Evolutionary conservation across 2,888 invertebrate genomes (phyloP), one percentile per base, ranked within the genome.

Genomic region (Glyphotaelius pellucidus): DNA sequence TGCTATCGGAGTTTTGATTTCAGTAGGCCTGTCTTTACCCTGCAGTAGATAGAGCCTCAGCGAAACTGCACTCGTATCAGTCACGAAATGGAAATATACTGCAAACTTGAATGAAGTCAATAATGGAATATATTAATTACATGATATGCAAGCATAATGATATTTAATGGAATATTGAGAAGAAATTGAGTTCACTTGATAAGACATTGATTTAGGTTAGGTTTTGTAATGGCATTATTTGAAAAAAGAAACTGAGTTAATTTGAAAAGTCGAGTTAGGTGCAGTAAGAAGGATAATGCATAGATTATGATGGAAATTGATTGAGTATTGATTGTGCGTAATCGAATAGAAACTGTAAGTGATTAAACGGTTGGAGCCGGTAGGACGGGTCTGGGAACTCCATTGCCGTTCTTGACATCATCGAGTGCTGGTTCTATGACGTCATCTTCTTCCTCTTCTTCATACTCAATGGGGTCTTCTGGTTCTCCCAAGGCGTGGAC

Each of bases 401-500:
- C 80, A 31, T 47, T 81, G 9, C 47, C 89, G 38, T 88, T 91
- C 79, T 31, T 83, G 87, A 83, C 32, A 4, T 89, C 91, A 11
- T 80, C 81, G 79, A 30, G 79, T 25, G 88, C n/a, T 2, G 52
- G 81, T 31, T 91, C 91, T n/a, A 81, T 19, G n/a, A 83, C 91
- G 19, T 91, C 91, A 42, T 91, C 91, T 80, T 91, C 93, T 32
- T 96, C 96, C 0, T 96, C 96, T 2, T 97, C 97, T 80, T 97
- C 97, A 89, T 97, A 97, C 79, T 98, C 98, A 80, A 98, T 98
- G 42, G 97, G 97, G 94, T 98, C 98, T 94, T 98, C 98, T 0
- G 98, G 98, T 95, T 98, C 98, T 1, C 98, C 98, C 11, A 98
- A 96, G 0, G 98, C 98, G 94, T 98, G 97, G 3, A 98, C 98